Evolutionary conservation across 2,888 invertebrate species (phyloP).

Genomic region (Brachypalpus laphriformis): DNA sequence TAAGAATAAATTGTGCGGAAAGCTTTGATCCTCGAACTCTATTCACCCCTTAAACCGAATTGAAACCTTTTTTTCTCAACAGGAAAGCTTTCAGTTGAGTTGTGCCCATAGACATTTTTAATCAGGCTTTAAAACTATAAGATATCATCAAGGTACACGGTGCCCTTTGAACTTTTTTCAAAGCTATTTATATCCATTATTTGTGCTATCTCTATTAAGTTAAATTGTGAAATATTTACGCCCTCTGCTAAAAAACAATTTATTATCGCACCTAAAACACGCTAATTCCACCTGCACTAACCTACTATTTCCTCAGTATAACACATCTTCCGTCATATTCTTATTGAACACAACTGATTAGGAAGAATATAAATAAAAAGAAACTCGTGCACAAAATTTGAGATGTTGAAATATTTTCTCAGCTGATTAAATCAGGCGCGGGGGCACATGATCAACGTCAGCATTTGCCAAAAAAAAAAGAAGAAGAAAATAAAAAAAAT

Average conservation of each 20-base stretch:
- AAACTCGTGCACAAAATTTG: slow-evolving; percentile 29
- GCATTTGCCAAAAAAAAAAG: slow-evolving; percentile 2
- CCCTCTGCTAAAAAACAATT: not conserved
- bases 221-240: not conserved
- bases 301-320: slow-evolving; percentile 15
- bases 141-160: no score
- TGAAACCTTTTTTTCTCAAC: no score
- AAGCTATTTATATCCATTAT: not conserved
- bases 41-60: no score
- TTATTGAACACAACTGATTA: slow-evolving; percentile 21
- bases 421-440: slow-evolving; percentile 33
- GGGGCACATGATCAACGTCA: slow-evolving; percentile 25
- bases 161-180: no score
- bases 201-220: not conserved
- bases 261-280: not conserved
- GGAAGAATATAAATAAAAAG: slow-evolving; percentile 11
- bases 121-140: no score
- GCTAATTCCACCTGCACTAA: slow-evolving; percentile 20
- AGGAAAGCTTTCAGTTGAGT: no score
- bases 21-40: no score
- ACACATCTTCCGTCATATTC: slow-evolving; percentile 10
- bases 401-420: slow-evolving; percentile 39
- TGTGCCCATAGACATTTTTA: no score
- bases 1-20: no score
- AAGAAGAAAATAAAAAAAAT: not conserved